Evolutionary conservation across 2,113 vertebrate species (phyloP).

Genomic region (Eudorcas thomsonii): DNA sequence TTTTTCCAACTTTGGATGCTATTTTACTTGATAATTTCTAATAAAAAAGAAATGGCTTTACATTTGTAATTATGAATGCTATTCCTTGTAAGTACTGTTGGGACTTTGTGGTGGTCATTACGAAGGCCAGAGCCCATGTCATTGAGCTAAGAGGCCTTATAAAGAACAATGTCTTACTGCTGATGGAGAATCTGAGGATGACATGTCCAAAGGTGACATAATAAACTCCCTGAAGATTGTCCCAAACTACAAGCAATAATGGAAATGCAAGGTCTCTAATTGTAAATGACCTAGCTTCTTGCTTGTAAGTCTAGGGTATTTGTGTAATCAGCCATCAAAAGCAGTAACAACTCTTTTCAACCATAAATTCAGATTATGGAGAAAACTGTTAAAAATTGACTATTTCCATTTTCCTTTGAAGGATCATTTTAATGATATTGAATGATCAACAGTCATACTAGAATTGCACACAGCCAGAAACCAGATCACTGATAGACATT

Average conservation of each 20-base stretch:
- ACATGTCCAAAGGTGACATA: background rate
- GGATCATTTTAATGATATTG: background rate
- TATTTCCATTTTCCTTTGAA: background rate
- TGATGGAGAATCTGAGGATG: background rate
- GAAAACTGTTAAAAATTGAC: conserved; percentile 21
- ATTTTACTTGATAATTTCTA: background rate
- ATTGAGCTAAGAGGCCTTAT: background rate
- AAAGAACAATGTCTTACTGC: background rate
- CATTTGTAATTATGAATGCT: background rate
- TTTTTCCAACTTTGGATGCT: background rate
- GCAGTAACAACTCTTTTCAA: background rate
- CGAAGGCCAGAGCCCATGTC: background rate
- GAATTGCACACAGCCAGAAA: background rate
- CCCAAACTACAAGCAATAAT: conserved; percentile 10
- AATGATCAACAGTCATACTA: background rate
- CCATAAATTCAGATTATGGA: conserved; percentile 38
- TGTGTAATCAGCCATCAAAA: conserved; percentile 22
- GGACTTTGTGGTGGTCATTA: background rate
- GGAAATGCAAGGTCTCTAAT: background rate
- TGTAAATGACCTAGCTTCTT: background rate
- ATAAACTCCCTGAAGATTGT: background rate
- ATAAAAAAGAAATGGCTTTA: background rate
- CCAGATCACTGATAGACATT: background rate
- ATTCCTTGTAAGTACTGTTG: background rate
- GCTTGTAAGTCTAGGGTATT: background rate